Evolutionary conservation across 1,140 invertebrate genomes (phyloP), one percentile per base, ranked within the genome.

Genomic region (Microplitis mediator): DNA sequence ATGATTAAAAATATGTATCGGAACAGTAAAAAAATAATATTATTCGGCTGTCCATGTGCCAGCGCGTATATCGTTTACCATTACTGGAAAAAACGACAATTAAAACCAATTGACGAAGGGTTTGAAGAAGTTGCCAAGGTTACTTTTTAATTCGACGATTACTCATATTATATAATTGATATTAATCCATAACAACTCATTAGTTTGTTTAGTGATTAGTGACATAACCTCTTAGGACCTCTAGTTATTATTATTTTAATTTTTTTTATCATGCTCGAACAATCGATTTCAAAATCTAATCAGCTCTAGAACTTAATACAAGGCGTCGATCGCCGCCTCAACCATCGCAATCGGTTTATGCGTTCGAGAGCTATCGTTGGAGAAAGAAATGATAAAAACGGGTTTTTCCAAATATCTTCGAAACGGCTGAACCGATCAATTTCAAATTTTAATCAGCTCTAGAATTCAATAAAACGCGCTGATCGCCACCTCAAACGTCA

Each of bases 121-220:
- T 88, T 88, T 60, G 85, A 87, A 68, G 87, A 88, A 72, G 83
- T 87, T 23, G 78, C 81, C 3, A 87, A 85, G 81, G 87, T 87
- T 77, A 77, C 78, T 75, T 61, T 58, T 60, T 69, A 23, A 23
- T 6, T 70, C 4, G 14, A 34, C 23, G 6, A 61, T 36, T 36
- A 39, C 2, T 32, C n/a, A 32, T n/a, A 65, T 50, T 60, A 64
- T 71, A 64, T 56, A 39, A 35, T 50, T 50, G 32, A 69, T 11
- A 54, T 45, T 45, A 4, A 45, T 23, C 23, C 31, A n/a, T 16
- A 14, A 52, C 9, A 45, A 3, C 5, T 45, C 0, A 31, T 8
- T 23, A 54, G 3, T 11, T 58, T 16, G 23, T 23, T 23, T 23
- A 23, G 2, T 23, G 23, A 23, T 23, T 31, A 16, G 8, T 5